Evolutionary conservation across 1,140 invertebrate species (phyloP), one percentile per base, ranked within the genome.

Genomic region (Druon quercuslanigerum): DNA sequence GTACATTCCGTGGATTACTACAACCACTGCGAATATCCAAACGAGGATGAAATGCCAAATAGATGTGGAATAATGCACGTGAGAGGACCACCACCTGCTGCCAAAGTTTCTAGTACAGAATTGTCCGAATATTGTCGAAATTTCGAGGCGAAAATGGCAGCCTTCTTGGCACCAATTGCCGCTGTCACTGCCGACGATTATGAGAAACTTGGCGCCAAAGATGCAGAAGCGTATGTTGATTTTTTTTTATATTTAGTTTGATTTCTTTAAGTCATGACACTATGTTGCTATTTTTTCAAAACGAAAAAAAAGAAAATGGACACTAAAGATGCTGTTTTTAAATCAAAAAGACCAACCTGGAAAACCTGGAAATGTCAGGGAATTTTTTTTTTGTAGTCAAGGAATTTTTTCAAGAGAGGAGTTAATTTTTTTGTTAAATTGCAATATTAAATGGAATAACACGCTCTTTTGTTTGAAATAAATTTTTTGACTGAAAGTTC

Each of bases 41-140:
- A 99, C 87, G 99, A 99, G 92, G 99, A 99, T 91, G 98, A 99
- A 88, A 99, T 99, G 99, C 99, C 99, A 0, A 99, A 99, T 90
- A 93, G 98, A 46, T 99, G 98, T 92, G 98, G 98, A 16, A 99
- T 99, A 78, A 97, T 99, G 93, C 99, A 99, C 89, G 98, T 98
- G 0, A 93, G 99, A 71, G 98, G 97, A 72, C 94, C 95, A 19
- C 93, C 96, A 5, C 96, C 98, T 1, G 93, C 94, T 6, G 94
- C 94, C 56, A 96, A 97, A 90, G 95, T 97, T 71, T 93, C 90
- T 0, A 90, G 82, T 6, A 87, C 85, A 2, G 90, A 91, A 79
- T 79, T 91, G 13, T 83, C 85, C 3, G 90, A 91, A 71, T 92
- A 92, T 25, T 88, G 87, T 77, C 86, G 88, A 20, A 91, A 90